A percentile compares a stretch with the other conserved stretches of the same genome.
These are phyloP conservation scores for Rhinogobius similis DNA, from an alignment of 2,113 vertebrate species.

Conservation along the genomic window DNA sequence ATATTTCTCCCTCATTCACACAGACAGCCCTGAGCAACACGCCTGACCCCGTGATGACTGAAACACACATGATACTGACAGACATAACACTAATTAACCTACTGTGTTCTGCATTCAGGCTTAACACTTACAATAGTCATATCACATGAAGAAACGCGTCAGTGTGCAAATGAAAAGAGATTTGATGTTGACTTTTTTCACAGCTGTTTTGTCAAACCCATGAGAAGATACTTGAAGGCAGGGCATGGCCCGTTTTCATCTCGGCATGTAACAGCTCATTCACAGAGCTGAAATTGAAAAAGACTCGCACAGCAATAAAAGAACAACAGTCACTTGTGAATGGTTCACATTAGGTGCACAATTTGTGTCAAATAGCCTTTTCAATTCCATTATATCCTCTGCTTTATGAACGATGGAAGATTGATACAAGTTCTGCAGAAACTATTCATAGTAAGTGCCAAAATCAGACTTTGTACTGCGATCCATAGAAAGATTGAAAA, in stretches of 20 bases:
- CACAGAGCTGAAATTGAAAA: constrained; percentile 7
- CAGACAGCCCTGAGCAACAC: background rate
- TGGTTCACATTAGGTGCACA: constrained; percentile 9
- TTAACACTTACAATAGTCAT: background rate
- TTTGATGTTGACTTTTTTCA: background rate
- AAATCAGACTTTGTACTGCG: background rate
- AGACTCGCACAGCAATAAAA: constrained; percentile 13
- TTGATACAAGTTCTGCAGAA: constrained; percentile 8
- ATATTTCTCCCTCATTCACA: background rate
- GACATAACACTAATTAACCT: constrained; percentile 1
- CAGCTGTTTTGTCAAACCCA: constrained; percentile 6
- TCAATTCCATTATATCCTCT: constrained; percentile 10
- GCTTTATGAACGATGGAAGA: constrained; percentile 10
- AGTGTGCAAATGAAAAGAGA: constrained; percentile 6
- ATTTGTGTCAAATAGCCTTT: constrained; percentile 6
- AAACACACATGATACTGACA: background rate
- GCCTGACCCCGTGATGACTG: background rate
- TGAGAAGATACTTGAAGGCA: background rate
- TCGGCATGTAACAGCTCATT: constrained; percentile 2
- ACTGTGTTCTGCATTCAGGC: background rate
- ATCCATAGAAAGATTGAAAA: background rate
- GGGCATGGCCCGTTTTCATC: background rate
- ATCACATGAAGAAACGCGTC: background rate
- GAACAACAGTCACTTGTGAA: constrained; percentile 14
- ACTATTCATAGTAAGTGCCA: background rate